Conservation (phyloP, 2,888 invertebrate genomes). For the Escarpia spicata region DNA sequence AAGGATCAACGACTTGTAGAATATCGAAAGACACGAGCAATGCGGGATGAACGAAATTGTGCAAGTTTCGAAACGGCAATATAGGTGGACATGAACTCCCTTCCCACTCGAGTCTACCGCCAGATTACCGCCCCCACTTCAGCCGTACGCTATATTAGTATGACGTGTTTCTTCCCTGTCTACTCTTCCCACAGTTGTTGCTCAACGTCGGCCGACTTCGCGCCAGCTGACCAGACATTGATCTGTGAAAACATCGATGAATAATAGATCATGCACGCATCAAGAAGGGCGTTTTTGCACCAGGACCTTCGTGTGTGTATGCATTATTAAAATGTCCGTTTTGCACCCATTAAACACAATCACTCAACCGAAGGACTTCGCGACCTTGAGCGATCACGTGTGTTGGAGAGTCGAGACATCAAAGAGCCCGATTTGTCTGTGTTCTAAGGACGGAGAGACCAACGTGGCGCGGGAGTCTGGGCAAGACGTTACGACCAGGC, state of each 20-base stretch:
- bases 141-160: no score
- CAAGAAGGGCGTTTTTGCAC: background rate
- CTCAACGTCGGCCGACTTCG: background rate
- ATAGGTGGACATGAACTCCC: no score
- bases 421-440: no score
- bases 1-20: no score
- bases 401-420: background rate
- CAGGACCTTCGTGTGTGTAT: background rate
- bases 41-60: no score
- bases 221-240: background rate
- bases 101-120: no score
- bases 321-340: slow-evolving; percentile 1
- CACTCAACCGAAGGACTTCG: background rate
- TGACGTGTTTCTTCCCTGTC: background rate
- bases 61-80: no score
- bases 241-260: background rate
- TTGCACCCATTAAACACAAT: background rate
- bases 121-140: no score
- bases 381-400: background rate
- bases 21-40: no score
- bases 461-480: background rate
- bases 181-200: background rate
- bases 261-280: background rate
- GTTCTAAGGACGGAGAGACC: no score
- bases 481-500: background rate